phyloP scores from a whole-genome alignment of 92 coral and sea anemone species.

The Porites rus region DNA sequence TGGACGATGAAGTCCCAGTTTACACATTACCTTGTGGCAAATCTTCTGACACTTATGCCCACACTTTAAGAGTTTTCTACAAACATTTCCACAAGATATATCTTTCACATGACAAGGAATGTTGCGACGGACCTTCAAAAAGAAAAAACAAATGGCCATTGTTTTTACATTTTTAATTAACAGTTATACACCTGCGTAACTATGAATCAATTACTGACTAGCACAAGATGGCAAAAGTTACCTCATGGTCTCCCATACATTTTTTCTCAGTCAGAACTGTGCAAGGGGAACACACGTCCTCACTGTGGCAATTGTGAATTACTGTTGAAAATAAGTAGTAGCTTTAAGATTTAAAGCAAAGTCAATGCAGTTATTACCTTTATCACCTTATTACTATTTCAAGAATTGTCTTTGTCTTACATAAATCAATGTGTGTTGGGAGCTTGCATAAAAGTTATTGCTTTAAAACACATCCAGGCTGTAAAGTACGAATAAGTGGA shows the following conservation, averaged over 20 bases:
- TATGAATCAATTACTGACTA: too few relatives aligned
- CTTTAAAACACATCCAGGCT: too few relatives aligned
- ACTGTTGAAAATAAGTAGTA: slow-evolving; percentile 44
- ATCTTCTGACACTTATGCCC: slow-evolving; percentile 82
- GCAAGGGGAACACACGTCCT: slow-evolving; percentile 92
- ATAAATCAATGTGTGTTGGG: too few relatives aligned
- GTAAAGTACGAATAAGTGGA: too few relatives aligned
- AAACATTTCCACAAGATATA: slow-evolving; percentile 91
- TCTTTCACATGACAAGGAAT: slow-evolving; percentile 92
- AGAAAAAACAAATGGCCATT: not conserved
- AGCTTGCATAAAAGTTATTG: too few relatives aligned
- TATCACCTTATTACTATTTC: too few relatives aligned
- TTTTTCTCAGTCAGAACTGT: slow-evolving; percentile 79
- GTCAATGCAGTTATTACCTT: not conserved
- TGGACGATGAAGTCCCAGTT: not conserved
- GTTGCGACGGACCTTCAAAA: slow-evolving; percentile 68
- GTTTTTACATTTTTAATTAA: too few relatives aligned
- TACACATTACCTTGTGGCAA: slow-evolving; percentile 84
- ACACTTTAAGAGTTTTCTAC: slow-evolving; percentile 84
- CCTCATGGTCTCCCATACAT: slow-evolving; percentile 96
- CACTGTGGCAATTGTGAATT: slow-evolving; percentile 87
- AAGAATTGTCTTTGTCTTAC: too few relatives aligned
- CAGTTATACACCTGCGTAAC: too few relatives aligned
- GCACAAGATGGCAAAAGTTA: slow-evolving; percentile 10
- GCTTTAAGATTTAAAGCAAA: too few relatives aligned